Evolutionary conservation across 2,113 vertebrate genomes (phyloP), one percentile per base, ranked within the genome.

Genomic region (Lichenostomus cassidix): DNA sequence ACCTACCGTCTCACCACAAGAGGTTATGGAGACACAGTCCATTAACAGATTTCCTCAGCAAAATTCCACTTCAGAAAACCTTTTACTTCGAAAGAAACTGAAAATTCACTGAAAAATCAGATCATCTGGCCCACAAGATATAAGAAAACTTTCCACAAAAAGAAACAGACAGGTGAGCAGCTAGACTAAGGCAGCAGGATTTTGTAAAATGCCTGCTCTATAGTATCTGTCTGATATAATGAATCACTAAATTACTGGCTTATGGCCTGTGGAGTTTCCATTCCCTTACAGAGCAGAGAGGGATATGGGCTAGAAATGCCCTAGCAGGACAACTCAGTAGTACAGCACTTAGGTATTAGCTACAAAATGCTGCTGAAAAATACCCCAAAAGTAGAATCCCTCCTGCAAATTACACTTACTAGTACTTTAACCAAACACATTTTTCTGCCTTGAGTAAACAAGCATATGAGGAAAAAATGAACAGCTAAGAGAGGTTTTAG

Each of bases 371-470:
- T 63, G 44, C 69, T 73, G 68, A 67, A 84, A 87, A 52, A 53
- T 5, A 64, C 10, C 84, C 17, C 23, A 42, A 28, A 88, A 90
- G 65, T 10, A 60, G 35, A 64, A 28, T 25, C 15, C 52, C 8
- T 53, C 11, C 42, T 73, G 76, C 55, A 90, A 70, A 89, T 41
- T 70, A 29, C 62, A 52, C 41, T 69, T 49, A 76, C 23, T 44
- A 60, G 46, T 50, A 49, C 31, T 76, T 80, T 35, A 84, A 82
- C 11, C 35, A 75, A 52, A 81, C 12, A 35, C 5, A 31, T 41
- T 91, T 92, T 82, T 86, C 75, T 82, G 58, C 53, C 64, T 92
- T 46, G 31, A 84, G 31, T 50, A 90, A 94, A 87, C 44, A 94
- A 76, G 78, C 1, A 5, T 46, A 64, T 18, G 22, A 65, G 23